Evolutionary conservation across 2,113 vertebrate genomes (phyloP).

Genomic region (Fulmarus glacialis): DNA sequence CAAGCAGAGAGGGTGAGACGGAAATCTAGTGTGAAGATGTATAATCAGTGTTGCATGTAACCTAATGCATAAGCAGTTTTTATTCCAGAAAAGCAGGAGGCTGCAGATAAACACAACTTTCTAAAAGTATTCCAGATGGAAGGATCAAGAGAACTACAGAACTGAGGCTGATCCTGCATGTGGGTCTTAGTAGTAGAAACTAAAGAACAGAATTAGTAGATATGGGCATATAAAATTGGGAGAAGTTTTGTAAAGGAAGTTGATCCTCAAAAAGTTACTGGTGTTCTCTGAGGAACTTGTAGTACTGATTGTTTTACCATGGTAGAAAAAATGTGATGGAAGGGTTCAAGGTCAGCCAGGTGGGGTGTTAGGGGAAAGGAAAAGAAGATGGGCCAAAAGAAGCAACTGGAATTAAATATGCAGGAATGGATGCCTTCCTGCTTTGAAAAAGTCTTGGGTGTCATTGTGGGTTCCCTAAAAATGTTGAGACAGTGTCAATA

Average conservation of each 20-base stretch:
- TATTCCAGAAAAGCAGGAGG: background rate
- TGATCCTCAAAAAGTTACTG: background rate
- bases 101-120: background rate
- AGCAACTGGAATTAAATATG: background rate
- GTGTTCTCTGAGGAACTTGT: fast-evolving
- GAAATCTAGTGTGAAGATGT: background rate
- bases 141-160: background rate
- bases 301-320: background rate
- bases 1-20: background rate
- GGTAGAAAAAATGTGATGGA: background rate
- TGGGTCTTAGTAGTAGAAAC: background rate
- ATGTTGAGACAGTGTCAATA: background rate
- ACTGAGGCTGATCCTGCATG: background rate
- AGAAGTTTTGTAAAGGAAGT: background rate
- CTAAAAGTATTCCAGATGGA: background rate
- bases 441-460: background rate
- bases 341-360: background rate
- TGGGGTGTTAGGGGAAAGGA: background rate
- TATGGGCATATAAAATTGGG: fast-evolving
- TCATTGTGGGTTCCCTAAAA: background rate
- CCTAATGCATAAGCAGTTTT: background rate
- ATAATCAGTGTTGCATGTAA: background rate
- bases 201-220: background rate
- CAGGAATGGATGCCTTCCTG: background rate
- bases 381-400: background rate